phyloP scores from a whole-genome alignment of 37 sponge, comb jelly and placozoan species.

The Ianthella basta region DNA sequence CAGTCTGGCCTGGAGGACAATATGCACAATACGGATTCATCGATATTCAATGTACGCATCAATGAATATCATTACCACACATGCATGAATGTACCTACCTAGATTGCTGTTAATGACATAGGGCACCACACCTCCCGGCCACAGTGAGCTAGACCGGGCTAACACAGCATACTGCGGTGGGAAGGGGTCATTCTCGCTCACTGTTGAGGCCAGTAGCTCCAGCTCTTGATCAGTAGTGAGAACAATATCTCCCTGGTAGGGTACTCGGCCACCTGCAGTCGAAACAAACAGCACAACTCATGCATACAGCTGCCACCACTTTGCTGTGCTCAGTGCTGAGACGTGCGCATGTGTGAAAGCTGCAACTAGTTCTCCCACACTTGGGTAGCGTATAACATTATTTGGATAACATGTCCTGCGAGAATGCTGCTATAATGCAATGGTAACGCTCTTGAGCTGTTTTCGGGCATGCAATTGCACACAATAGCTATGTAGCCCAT shows the following conservation, averaged over 20 bases:
- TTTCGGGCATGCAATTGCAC: no score
- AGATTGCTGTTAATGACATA: no score
- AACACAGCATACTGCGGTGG: not conserved
- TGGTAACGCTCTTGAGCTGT: no score
- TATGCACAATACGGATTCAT: not conserved
- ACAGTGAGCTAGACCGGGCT: not conserved
- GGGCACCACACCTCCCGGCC: no score
- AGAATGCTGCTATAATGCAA: no score
- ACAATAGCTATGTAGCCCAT: no score
- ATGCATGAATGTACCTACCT: slow-evolving; percentile 17
- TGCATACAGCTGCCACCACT: not conserved
- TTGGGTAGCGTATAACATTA: no score
- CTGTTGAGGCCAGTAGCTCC: not conserved
- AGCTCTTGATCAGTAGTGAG: slow-evolving; percentile 59
- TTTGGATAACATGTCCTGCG: no score
- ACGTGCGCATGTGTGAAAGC: no score
- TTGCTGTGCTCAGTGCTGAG: not conserved
- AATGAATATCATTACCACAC: not conserved
- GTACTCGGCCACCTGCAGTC: not conserved
- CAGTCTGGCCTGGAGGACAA: slow-evolving; percentile 11
- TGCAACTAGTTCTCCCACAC: not conserved
- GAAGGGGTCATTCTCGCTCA: not conserved
- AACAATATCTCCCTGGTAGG: slow-evolving; percentile 61
- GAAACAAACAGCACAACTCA: not conserved
- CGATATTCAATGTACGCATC: not conserved